phyloP scores from a whole-genome alignment of 1,140 invertebrate genomes.

The Anoplophora glabripennis region DNA sequence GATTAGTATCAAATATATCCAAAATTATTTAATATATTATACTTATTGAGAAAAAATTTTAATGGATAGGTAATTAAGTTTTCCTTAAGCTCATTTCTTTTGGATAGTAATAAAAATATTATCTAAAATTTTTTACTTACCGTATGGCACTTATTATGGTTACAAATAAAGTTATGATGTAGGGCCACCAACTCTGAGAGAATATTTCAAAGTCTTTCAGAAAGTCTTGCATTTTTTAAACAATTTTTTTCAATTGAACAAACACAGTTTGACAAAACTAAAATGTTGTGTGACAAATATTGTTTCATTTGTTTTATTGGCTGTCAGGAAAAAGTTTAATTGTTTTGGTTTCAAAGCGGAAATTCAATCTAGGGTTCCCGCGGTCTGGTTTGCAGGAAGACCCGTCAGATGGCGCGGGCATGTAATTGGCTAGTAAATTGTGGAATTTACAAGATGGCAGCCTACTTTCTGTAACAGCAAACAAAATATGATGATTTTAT shows the following conservation, averaged over 20 bases:
- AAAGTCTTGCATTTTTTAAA: constrained; percentile 18
- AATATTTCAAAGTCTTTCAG: constrained; percentile 20
- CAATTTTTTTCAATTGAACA: not conserved
- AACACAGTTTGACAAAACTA: no score
- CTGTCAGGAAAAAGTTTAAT: constrained; percentile 1
- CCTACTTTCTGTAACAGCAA: no score
- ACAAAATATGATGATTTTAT: no score
- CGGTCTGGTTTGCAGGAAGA: no score
- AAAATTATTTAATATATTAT: no score
- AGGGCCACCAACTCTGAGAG: constrained; percentile 33
- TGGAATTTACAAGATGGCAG: no score
- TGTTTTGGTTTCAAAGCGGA: constrained; percentile 9
- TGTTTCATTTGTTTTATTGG: constrained; percentile 3
- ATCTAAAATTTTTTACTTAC: constrained; percentile 26
- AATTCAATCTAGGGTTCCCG: no score
- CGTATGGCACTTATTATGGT: constrained; percentile 37
- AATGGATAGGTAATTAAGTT: not conserved
- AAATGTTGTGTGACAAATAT: no score
- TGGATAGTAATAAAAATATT: not conserved
- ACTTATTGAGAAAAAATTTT: no score
- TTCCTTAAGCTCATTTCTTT: not conserved
- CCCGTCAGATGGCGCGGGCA: no score
- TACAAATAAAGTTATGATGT: constrained; percentile 34
- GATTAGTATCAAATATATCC: no score
- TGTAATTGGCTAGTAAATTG: no score